phyloP scores from a whole-genome alignment of 2,888 invertebrate species.

The Galeruca laticollis region DNA sequence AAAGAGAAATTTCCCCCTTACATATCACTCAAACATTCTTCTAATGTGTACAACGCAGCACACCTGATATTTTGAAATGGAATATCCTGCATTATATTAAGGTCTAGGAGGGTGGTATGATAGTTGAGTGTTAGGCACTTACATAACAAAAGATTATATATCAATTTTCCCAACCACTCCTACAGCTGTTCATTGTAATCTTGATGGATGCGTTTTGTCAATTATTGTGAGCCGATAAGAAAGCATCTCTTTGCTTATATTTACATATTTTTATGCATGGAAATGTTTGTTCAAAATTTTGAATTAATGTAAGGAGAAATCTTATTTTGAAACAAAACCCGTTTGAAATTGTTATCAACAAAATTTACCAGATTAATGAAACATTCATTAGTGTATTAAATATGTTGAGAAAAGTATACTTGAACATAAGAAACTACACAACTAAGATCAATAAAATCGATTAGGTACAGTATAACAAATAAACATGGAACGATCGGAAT shows the following conservation, averaged over 20 bases:
- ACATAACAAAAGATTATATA: constrained; percentile 8
- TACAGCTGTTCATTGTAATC: constrained; percentile 3
- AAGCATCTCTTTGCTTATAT: neutral
- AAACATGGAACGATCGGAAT: too few relatives aligned
- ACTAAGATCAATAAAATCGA: too few relatives aligned
- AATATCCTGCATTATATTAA: constrained; percentile 2
- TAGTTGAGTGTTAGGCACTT: constrained; percentile 2
- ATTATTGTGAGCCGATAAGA: constrained; percentile 5
- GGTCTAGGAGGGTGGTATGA: constrained; percentile 6
- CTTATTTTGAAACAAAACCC: too few relatives aligned
- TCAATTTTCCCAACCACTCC: constrained; percentile 16
- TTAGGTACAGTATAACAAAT: too few relatives aligned
- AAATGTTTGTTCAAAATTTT: too few relatives aligned
- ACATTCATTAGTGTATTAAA: too few relatives aligned
- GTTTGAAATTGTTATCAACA: too few relatives aligned
- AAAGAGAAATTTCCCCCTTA: neutral
- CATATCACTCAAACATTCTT: neutral
- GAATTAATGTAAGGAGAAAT: too few relatives aligned
- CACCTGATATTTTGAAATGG: constrained; percentile 7
- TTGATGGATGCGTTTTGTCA: constrained; percentile 11
- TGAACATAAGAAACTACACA: too few relatives aligned
- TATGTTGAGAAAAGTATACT: too few relatives aligned
- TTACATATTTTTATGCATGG: neutral
- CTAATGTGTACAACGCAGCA: neutral
- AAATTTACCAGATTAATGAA: too few relatives aligned